phyloP scores from a whole-genome alignment of 2,113 vertebrate species.

The Dendrocopos noguchii region DNA sequence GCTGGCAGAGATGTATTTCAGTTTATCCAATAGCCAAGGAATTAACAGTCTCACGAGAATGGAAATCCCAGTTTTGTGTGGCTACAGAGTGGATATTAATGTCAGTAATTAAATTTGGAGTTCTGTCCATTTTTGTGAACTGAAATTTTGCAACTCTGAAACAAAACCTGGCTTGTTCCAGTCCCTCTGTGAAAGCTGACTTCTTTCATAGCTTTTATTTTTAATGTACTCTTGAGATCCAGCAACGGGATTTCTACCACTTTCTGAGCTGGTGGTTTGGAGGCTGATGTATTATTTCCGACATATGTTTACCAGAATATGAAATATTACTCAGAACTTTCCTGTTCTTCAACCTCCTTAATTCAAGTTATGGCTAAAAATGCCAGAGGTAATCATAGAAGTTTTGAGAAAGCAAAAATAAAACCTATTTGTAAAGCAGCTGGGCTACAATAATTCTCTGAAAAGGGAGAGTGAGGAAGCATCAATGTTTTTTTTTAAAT shows the following conservation, averaged over 20 bases:
- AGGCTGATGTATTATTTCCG: background rate
- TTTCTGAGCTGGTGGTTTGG: background rate
- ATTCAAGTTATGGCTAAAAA: background rate
- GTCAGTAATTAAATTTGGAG: background rate
- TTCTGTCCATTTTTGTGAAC: background rate
- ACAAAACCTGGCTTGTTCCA: background rate
- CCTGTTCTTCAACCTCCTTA: background rate
- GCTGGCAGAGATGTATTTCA: background rate
- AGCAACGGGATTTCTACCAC: background rate
- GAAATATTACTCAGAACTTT: background rate
- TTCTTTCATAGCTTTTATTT: conserved; percentile 6
- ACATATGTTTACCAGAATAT: background rate
- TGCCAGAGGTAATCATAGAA: background rate
- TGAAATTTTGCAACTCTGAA: background rate
- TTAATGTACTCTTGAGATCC: background rate
- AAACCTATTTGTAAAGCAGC: background rate
- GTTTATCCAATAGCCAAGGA: background rate
- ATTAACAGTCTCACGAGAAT: background rate
- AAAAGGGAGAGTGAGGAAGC: background rate
- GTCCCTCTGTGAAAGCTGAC: background rate
- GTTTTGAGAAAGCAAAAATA: background rate
- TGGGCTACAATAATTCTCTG: background rate
- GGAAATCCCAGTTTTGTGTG: background rate
- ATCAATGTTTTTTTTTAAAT: background rate
- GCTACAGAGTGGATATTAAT: background rate